Evolutionary conservation across 1,140 invertebrate genomes (phyloP).

Genomic region (Leucophenga varia): DNA sequence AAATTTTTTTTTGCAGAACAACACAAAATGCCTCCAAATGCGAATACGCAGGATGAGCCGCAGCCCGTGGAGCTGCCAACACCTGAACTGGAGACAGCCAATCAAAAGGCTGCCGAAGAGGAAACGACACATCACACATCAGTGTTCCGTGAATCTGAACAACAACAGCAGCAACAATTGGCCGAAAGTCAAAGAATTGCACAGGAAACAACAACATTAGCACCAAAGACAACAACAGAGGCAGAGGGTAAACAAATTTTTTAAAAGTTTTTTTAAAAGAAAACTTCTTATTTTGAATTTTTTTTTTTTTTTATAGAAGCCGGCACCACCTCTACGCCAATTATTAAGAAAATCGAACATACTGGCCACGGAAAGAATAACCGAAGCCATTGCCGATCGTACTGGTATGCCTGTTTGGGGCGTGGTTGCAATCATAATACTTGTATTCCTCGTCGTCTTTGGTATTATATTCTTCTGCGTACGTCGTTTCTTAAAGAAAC

Average conservation of each 20-base stretch:
- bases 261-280: not conserved
- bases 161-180: conserved; percentile 26
- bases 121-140: conserved; percentile 43
- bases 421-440: conserved; percentile 73
- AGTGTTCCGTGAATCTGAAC: conserved; percentile 38
- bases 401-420: conserved; percentile 72
- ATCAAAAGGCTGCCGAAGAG: conserved; percentile 27
- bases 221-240: conserved; percentile 44
- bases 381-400: conserved; percentile 62
- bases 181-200: conserved; percentile 47
- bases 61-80: conserved; percentile 24
- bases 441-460: conserved; percentile 76
- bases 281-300: not conserved
- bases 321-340: conserved; percentile 37
- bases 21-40: conserved; percentile 51
- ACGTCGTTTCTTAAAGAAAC: conserved; percentile 89
- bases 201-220: conserved; percentile 36
- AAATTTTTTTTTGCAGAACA: conserved; percentile 3
- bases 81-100: conserved; percentile 31
- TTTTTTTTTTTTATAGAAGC: conserved; percentile 25
- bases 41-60: conserved; percentile 39
- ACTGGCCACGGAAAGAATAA: conserved; percentile 40
- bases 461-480: conserved; percentile 93
- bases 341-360: conserved; percentile 47
- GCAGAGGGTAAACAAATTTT: conserved; percentile 33